Base-by-base conservation (phyloP, 64 coral and sea anemone genomes). In the Orbicella faveolata region DNA sequence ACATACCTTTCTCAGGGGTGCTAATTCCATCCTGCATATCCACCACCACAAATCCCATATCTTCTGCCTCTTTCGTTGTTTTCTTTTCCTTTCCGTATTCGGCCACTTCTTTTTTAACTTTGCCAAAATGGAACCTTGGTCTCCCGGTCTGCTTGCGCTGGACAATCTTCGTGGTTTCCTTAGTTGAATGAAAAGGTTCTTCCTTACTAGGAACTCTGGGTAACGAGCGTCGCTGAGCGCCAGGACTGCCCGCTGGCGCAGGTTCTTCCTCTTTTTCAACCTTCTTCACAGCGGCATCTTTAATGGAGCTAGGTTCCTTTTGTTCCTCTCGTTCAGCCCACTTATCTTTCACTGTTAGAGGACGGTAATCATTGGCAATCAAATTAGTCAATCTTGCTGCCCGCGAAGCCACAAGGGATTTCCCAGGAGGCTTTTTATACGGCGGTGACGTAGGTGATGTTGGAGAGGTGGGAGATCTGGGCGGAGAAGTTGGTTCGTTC, bases 381-480 rank as follows among this genome's bases (percentile, higher is more conserved):
- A 96, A 80, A 25, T 86, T 84, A 9, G 79, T 69, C 36, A 96
- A 78, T n/a, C 95, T 88, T 17, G 88, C 92, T 25, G 79, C 63
- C 76, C 95, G 95, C 0, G 91, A 87, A 19, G 88, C 92, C 18
- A 96, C 95, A 53, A 94, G 59, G 2, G 94, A 89, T 3, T 76
- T 82, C 12, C 84, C 79, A 9, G 76, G 30, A 81, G 88, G 63
- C 7, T 72, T 87, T 39, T 66, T 79, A 10, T 73, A 20, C 0
- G 26, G 9, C 9, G 83, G 75, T 34, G 57, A 63, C 55, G 77
- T 52, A 34, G 59, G n/a, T 10, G 74, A 69, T 2, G 14, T 78
- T 59, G 75, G 70, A 23, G 81, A 36, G 6, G 33, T 67, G 12
- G 73, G 61, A 17, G 33, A 66, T 92, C 55, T 84, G 34, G 80